These are phyloP conservation scores for Bungarus multicinctus DNA, from an alignment of 2,113 vertebrate genomes.

Conservation along the genomic window DNA sequence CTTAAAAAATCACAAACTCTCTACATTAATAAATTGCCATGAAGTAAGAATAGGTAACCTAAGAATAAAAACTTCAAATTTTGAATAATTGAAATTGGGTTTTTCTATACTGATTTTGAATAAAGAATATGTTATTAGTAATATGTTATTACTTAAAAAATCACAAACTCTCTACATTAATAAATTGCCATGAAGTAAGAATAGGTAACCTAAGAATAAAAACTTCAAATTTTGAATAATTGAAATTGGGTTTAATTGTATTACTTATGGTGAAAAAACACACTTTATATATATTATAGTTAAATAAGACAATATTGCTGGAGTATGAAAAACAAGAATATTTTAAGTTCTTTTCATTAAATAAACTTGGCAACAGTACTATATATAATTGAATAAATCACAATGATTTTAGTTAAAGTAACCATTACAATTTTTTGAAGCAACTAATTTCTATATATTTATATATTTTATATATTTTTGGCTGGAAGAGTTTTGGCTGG, in stretches of 20 bases:
- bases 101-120: too few species aligned
- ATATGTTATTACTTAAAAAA: neutral
- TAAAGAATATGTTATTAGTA: too few species aligned
- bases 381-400: neutral
- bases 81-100: neutral
- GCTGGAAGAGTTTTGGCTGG: too few species aligned
- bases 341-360: neutral
- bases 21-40: neutral
- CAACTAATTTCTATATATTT: neutral
- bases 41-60: neutral
- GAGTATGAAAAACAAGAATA: neutral
- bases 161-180: neutral
- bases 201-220: neutral
- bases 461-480: too few species aligned
- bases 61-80: neutral
- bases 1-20: neutral
- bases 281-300: neutral
- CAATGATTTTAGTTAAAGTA: neutral
- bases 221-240: neutral
- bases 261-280: neutral
- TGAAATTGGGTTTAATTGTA: conserved; percentile 11
- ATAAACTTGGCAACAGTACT: neutral
- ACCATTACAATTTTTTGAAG: neutral
- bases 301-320: conserved; percentile 15
- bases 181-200: neutral